phyloP scores from a whole-genome alignment of 2,113 vertebrate species.

The Epinephelus lanceolatus region DNA sequence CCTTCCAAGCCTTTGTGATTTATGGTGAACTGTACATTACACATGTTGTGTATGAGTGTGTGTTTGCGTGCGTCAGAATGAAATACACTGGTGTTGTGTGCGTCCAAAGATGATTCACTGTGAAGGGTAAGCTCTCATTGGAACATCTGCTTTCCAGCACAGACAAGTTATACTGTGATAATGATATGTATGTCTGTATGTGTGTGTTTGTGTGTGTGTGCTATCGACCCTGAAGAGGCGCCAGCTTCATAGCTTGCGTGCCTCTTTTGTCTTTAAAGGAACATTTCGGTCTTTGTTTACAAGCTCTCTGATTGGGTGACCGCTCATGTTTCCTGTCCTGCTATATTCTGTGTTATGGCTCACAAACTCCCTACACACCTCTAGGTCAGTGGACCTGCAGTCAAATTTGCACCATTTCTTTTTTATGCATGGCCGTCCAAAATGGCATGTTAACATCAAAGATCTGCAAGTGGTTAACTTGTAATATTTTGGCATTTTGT shows the following conservation, averaged over 20 bases:
- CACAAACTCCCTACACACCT: background rate
- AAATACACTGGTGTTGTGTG: constrained; percentile 16
- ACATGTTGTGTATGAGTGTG: constrained; percentile 1
- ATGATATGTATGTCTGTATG: constrained; percentile 11
- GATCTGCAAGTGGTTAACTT: background rate
- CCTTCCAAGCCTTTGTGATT: constrained; percentile 15
- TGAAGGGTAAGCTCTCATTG: background rate
- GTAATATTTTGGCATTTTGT: background rate
- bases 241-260: background rate
- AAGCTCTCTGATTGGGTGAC: background rate
- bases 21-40: constrained; percentile 4
- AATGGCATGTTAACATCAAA: background rate
- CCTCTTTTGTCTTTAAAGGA: background rate
- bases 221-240: background rate
- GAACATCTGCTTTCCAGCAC: constrained; percentile 52
- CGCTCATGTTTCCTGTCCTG: background rate
- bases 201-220: background rate
- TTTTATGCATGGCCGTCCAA: background rate
- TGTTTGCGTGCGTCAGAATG: constrained; percentile 13
- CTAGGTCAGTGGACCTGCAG: background rate
- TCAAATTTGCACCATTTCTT: background rate
- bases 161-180: background rate
- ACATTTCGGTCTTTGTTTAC: background rate
- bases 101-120: constrained; percentile 32
- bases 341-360: background rate